Conservation (phyloP, 2,113 vertebrate species). For the Boulengeromyrus knoepffleri region DNA sequence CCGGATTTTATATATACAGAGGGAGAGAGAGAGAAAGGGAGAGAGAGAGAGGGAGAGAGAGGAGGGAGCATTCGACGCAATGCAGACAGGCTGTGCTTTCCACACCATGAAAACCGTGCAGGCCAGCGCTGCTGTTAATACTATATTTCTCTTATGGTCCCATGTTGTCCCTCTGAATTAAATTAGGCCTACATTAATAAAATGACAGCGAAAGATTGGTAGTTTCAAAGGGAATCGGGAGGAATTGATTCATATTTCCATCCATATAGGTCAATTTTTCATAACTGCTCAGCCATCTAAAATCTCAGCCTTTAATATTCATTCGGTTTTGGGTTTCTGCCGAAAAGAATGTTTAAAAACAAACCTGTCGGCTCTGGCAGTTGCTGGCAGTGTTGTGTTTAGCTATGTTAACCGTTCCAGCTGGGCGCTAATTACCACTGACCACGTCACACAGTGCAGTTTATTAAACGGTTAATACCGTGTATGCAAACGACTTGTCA, state of each 20-base stretch:
- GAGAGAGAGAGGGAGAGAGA: slow-evolving; percentile 20
- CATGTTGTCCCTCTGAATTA: neutral
- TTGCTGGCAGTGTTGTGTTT: neutral
- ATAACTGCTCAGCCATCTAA: neutral
- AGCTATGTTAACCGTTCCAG: neutral
- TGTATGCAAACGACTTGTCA: neutral
- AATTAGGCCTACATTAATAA: neutral
- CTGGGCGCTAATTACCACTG: neutral
- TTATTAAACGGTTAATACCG: neutral
- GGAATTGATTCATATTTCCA: neutral
- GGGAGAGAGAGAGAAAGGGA: slow-evolving; percentile 25
- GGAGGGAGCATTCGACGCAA: slow-evolving; percentile 58
- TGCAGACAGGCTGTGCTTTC: slow-evolving; percentile 57
- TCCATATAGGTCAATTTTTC: neutral
- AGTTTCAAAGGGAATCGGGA: neutral
- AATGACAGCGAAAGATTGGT: neutral
- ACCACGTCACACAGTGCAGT: neutral
- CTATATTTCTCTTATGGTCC: neutral
- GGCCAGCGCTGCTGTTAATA: slow-evolving; percentile 15
- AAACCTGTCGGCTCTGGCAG: neutral
- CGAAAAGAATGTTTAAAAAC: neutral
- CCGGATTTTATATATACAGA: slow-evolving; percentile 42
- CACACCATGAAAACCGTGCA: slow-evolving; percentile 27
- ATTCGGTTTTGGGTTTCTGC: neutral
- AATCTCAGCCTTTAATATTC: neutral